Percentiles rank a stretch among this genome's conserved stretches.
These are phyloP conservation scores for Drosophila quinaria DNA, from an alignment of 2,888 invertebrate genomes.

Conservation along the genomic window DNA sequence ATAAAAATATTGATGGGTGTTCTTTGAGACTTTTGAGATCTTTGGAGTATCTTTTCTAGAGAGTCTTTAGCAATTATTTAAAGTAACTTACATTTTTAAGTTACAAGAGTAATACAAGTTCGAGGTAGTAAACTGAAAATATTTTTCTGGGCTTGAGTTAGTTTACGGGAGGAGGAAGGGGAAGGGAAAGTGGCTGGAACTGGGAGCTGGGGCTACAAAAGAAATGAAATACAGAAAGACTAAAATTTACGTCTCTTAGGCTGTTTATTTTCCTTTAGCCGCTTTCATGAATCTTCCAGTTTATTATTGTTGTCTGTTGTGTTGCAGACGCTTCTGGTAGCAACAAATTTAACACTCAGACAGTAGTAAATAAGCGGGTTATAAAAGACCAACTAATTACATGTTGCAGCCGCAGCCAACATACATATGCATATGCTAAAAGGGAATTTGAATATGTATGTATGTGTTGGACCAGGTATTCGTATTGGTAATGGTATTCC, in stretches of 20 bases:
- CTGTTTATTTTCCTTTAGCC: slow-evolving; percentile 75
- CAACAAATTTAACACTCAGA: slow-evolving; percentile 71
- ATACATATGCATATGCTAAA: slow-evolving; percentile 44
- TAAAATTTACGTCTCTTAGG: slow-evolving; percentile 73
- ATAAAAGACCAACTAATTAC: slow-evolving; percentile 82
- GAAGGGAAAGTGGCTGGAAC: background rate
- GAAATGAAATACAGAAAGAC: slow-evolving; percentile 76
- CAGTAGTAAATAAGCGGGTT: slow-evolving; percentile 73
- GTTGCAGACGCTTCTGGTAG: slow-evolving; percentile 57
- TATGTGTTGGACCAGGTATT: slow-evolving; percentile 19
- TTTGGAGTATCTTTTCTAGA: no score
- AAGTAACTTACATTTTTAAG: background rate
- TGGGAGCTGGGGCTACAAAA: slow-evolving; percentile 52
- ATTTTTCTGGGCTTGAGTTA: slow-evolving; percentile 42
- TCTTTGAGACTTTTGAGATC: no score
- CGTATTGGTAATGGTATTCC: slow-evolving; percentile 13
- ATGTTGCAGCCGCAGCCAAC: slow-evolving; percentile 62
- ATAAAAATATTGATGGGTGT: no score
- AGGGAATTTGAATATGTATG: slow-evolving; percentile 55
- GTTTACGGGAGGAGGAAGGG: slow-evolving; percentile 33
- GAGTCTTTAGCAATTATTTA: background rate
- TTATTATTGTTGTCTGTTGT: slow-evolving; percentile 72
- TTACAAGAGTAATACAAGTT: slow-evolving; percentile 12
- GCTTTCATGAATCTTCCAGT: slow-evolving; percentile 81
- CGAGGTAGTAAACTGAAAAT: slow-evolving; percentile 1